Evolutionary conservation across 2,113 vertebrate genomes (phyloP).

Genomic region (Upupa epops): DNA sequence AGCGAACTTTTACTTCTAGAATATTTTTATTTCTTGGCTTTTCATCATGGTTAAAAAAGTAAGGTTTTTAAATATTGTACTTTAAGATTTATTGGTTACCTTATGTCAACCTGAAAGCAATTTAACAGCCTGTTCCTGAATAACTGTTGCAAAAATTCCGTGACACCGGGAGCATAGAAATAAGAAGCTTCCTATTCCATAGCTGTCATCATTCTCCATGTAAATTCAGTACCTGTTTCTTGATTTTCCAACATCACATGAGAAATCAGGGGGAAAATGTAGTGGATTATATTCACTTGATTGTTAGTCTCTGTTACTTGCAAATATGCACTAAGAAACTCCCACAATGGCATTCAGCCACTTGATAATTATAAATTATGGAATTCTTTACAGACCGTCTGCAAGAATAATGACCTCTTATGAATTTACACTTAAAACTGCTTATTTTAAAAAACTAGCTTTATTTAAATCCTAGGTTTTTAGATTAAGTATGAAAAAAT

Average conservation of each 20-base stretch:
- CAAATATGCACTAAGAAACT: background rate
- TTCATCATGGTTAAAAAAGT: background rate
- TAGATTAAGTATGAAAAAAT: background rate
- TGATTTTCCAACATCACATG: background rate
- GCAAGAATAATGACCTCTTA: background rate
- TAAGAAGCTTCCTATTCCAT: background rate
- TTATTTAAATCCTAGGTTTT: background rate
- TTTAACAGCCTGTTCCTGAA: background rate
- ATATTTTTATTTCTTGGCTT: background rate
- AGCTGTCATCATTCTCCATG: background rate
- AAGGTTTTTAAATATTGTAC: background rate
- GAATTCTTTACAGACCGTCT: background rate
- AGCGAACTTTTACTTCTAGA: background rate
- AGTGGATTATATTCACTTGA: background rate
- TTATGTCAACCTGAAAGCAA: constrained; percentile 19
- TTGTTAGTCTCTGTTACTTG: background rate
- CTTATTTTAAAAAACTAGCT: background rate
- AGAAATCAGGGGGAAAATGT: background rate
- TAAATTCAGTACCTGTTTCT: background rate
- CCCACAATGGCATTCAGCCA: background rate
- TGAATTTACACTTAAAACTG: background rate
- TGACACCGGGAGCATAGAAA: background rate
- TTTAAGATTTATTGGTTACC: background rate
- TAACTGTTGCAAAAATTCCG: background rate
- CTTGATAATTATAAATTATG: background rate